Base-by-base conservation (phyloP, 2,888 invertebrate species). In the Athalia rosae region DNA sequence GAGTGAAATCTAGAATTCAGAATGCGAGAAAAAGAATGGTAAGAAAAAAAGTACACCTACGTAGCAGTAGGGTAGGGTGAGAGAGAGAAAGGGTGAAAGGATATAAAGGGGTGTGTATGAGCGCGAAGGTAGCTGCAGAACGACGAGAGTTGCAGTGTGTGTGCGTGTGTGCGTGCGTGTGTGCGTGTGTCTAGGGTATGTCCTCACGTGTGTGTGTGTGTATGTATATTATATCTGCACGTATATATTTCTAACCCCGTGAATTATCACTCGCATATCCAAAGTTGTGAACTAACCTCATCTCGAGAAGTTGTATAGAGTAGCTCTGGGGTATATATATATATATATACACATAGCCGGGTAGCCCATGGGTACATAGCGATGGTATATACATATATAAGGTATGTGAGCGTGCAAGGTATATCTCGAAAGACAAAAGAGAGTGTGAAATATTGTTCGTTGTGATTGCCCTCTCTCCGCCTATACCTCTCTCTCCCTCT, bases 221-320 rank as follows among this genome's bases (percentile, higher is more conserved):
- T 53, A 4, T 53, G n/a, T 53, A 4, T 53, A 8, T n/a, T 53
- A n/a, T 11, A 53, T 4, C 53, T 53, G 0, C n/a, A 53, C 9
- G 53, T n/a, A n/a, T 11, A 28, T 3, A 28, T 28, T 28, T 28
- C 28, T 28, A 71, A 71, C 48, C 61, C 47, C 15, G 74, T 74
- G 74, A 61, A 74, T 74, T 59, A 74, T 74, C 74, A 47, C 62
- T 59, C 50, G 43, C 61, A 74, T 74, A 28, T 61, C 48, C 15
- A 71, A 71, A 74, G 61, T 74, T 74, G 74, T 74, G 74, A 74
- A 74, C 74, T 61, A 74, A 74, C 74, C 74, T 74, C 74, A 74
- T 74, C 28, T 28, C 28, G 28, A 28, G 28, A 28, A 28, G 28
- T 28, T 28, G 28, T 28, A 28, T 28, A 28, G 28, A 28, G 28